These are phyloP conservation scores for Gari tellinella DNA, from an alignment of 2,888 invertebrate genomes.

Conservation along the genomic window DNA sequence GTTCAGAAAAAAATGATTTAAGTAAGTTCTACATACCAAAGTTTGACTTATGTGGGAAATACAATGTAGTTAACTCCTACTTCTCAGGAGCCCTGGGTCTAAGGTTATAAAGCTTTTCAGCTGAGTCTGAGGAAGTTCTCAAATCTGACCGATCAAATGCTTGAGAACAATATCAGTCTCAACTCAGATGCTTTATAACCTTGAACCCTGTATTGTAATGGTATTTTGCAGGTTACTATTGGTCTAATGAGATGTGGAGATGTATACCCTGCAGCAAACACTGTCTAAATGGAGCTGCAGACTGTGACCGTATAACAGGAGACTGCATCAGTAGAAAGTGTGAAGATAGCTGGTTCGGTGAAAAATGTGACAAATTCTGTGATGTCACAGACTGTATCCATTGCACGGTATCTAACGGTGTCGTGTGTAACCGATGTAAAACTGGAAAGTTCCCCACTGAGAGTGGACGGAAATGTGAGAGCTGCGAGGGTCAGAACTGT, in stretches of 20 bases:
- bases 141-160: too few species aligned
- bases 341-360: constrained; percentile 50
- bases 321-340: constrained; percentile 51
- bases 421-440: constrained; percentile 22
- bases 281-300: constrained; percentile 39
- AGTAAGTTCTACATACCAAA: too few species aligned
- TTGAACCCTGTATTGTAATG: too few species aligned
- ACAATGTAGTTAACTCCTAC: too few species aligned
- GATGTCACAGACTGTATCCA: constrained; percentile 44
- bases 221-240: constrained; percentile 52
- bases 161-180: too few species aligned
- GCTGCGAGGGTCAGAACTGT: constrained; percentile 40
- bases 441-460: constrained; percentile 22
- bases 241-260: constrained; percentile 18
- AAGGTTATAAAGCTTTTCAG: too few species aligned
- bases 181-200: too few species aligned
- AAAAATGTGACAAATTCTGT: constrained; percentile 55
- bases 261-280: constrained; percentile 53
- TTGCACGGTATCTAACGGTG: constrained; percentile 28
- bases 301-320: constrained; percentile 53
- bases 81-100: too few species aligned
- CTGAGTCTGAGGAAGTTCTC: too few species aligned
- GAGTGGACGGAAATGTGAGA: constrained; percentile 13
- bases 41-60: too few species aligned
- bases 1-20: too few species aligned